Evolutionary conservation across 2,113 vertebrate genomes (phyloP).

Genomic region (Pogonocichla stellata): DNA sequence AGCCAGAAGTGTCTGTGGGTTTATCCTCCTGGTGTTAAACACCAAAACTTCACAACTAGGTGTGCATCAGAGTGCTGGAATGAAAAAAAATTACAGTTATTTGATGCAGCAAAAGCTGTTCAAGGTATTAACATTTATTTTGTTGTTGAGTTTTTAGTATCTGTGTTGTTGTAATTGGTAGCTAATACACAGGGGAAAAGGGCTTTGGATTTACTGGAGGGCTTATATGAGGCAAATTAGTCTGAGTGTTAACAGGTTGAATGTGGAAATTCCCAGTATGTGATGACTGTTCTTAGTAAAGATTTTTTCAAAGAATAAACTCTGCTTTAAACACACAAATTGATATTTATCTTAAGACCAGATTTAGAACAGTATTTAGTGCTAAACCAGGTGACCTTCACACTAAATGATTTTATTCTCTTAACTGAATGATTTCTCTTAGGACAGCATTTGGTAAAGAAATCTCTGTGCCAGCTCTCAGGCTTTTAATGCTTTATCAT

Average conservation of each 20-base stretch:
- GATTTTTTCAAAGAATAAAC: not conserved
- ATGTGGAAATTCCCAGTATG: not conserved
- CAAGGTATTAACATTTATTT: not conserved
- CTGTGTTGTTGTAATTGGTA: not conserved
- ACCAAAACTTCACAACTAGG: not conserved
- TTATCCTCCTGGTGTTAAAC: not conserved
- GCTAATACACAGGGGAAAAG: not conserved
- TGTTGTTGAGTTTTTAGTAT: not conserved
- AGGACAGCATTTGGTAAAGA: not conserved
- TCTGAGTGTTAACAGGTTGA: not conserved
- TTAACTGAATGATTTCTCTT: not conserved
- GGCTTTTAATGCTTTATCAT: fast-evolving
- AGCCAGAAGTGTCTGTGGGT: not conserved
- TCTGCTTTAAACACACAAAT: not conserved
- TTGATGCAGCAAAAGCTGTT: not conserved
- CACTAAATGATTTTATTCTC: not conserved
- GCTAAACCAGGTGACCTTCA: not conserved
- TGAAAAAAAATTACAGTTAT: not conserved
- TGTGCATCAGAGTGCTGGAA: not conserved
- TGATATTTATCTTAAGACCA: not conserved
- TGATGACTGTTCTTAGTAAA: not conserved
- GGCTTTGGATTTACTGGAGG: not conserved
- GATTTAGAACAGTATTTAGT: not conserved
- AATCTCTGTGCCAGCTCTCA: not conserved
- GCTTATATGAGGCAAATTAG: not conserved